Evolutionary conservation across 2,888 invertebrate genomes (phyloP).

Genomic region (Gymnocheta viridis): DNA sequence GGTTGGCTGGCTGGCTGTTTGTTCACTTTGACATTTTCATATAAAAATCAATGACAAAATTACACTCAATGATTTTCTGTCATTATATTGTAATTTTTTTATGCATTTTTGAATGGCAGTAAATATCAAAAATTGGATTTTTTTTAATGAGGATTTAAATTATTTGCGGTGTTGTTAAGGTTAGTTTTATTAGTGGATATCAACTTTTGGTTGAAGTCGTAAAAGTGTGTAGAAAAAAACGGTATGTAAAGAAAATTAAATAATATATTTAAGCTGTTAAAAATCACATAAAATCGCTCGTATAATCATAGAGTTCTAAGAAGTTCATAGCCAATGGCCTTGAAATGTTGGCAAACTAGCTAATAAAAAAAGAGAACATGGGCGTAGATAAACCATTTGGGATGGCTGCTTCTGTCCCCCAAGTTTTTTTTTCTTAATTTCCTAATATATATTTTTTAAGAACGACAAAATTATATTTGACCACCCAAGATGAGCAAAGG

Average conservation of each 20-base stretch:
- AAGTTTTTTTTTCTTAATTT: too few species aligned
- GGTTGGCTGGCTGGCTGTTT: too few species aligned
- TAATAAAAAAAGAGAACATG: not conserved
- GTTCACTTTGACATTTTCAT: slow-evolving; percentile 3
- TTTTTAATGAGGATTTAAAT: slow-evolving; percentile 2
- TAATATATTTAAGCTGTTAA: not conserved
- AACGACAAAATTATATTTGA: too few species aligned
- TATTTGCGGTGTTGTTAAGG: slow-evolving; percentile 11
- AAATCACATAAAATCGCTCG: not conserved
- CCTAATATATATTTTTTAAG: too few species aligned
- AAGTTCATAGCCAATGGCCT: not conserved
- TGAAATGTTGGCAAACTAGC: not conserved
- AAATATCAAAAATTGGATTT: not conserved
- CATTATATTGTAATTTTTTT: not conserved
- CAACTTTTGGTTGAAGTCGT: not conserved
- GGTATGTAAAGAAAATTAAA: not conserved
- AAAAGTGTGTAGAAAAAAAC: not conserved
- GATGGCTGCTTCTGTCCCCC: too few species aligned
- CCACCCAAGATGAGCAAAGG: too few species aligned
- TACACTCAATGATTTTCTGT: not conserved
- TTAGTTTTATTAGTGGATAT: not conserved
- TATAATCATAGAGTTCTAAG: not conserved
- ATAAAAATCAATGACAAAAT: not conserved
- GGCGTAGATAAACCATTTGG: too few species aligned
- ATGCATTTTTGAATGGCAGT: not conserved